A percentile compares a stretch with the other conserved stretches of the same genome.
Evolutionary conservation across 2,797 vertebrate species (phyloP).

Genomic region (Avahi laniger): DNA sequence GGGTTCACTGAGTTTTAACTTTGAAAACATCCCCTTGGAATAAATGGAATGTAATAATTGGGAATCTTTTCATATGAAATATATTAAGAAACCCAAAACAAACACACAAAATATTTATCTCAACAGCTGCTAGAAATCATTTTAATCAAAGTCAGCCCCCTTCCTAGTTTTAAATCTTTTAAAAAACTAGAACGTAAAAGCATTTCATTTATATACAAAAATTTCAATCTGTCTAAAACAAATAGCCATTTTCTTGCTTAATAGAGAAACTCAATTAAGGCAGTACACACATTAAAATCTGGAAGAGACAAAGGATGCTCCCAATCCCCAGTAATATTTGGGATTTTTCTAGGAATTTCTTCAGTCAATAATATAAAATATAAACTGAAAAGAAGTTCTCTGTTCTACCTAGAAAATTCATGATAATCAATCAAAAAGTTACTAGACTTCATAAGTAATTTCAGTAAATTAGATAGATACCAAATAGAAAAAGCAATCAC

Average conservation of each 20-base stretch:
- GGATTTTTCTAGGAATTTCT: neutral
- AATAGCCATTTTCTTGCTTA: constrained; percentile 8
- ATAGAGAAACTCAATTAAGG: neutral
- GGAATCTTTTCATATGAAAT: neutral
- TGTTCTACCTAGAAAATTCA: neutral
- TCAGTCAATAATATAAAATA: neutral
- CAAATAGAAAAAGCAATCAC: neutral
- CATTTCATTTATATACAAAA: neutral
- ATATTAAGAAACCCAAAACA: constrained; percentile 16
- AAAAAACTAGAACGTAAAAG: neutral
- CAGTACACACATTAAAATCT: neutral
- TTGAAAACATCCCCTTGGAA: constrained; percentile 19
- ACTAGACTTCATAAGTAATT: neutral
- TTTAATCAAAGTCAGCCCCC: neutral
- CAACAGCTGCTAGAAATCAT: constrained; percentile 42
- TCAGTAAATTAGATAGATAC: neutral
- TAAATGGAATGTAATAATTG: neutral
- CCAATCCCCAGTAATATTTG: neutral
- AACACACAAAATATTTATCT: constrained; percentile 1
- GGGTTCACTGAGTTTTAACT: neutral
- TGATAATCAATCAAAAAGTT: neutral
- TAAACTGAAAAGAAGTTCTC: neutral
- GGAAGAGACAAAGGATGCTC: neutral
- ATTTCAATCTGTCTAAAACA: constrained; percentile 3
- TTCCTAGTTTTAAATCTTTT: constrained; percentile 29